Percentiles rank a stretch among this genome's conserved stretches.
Evolutionary conservation across 2,888 invertebrate genomes (phyloP).

Genomic region (Tetropium fuscum): DNA sequence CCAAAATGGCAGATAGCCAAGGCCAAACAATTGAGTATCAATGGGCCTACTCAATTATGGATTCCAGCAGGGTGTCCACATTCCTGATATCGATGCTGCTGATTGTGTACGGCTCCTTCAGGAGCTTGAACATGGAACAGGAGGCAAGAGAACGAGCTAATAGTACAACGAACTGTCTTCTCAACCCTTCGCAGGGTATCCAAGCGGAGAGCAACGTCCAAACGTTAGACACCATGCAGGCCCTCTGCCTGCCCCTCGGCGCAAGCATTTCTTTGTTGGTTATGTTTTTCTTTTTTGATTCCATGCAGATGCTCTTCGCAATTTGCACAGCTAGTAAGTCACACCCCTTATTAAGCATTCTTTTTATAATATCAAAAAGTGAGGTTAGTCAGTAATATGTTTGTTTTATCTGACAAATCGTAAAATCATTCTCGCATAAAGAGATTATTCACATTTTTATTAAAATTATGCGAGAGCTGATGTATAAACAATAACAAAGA

Average conservation of each 20-base stretch:
- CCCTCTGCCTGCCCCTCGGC: constrained; percentile 94
- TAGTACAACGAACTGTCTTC: constrained; percentile 62
- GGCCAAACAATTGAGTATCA: constrained; percentile 71
- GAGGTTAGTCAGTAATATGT: too few species aligned
- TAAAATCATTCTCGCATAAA: too few species aligned
- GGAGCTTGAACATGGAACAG: constrained; percentile 96
- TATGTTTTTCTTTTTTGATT: constrained; percentile 99
- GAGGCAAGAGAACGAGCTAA: constrained; percentile 83
- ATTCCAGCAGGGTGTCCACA: constrained; percentile 96
- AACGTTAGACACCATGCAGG: constrained; percentile 97
- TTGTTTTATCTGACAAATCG: too few species aligned
- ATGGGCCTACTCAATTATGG: constrained; percentile 97
- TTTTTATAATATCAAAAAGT: too few species aligned
- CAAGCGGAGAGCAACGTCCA: constrained; percentile 73
- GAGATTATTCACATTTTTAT: too few species aligned
- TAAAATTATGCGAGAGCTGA: too few species aligned
- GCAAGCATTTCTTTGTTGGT: constrained; percentile 95
- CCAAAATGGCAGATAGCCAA: constrained; percentile 53
- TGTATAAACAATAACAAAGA: too few species aligned
- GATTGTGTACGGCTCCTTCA: constrained; percentile 97
- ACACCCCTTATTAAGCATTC: too few species aligned
- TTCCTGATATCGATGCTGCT: constrained; percentile 97
- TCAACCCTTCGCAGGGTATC: constrained; percentile 59
- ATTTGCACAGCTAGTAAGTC: constrained; percentile 96
- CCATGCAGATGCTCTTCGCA: constrained; percentile 96